A percentile compares a stretch with the other conserved stretches of the same genome.
Conservation (phyloP, 2,888 invertebrate species). For the Drosophila yooni region DNA sequence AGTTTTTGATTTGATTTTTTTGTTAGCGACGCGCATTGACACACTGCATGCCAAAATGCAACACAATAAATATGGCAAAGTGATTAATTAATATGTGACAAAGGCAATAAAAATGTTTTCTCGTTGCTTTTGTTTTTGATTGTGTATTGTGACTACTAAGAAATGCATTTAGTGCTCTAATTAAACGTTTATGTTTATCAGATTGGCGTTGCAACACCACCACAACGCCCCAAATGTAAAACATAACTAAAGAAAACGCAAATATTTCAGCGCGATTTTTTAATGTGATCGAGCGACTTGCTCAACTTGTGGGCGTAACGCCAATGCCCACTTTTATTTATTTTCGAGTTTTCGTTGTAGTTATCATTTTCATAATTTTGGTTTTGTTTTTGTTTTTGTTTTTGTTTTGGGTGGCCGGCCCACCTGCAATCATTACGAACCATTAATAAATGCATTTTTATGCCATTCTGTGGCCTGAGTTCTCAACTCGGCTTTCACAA, state of each 20-base stretch:
- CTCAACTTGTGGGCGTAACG: constrained; percentile 68
- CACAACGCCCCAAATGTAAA: constrained; percentile 40
- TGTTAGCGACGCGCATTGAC: constrained; percentile 39
- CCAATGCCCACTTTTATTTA: constrained; percentile 39
- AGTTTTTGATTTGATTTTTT: constrained; percentile 54
- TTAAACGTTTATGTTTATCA: constrained; percentile 70
- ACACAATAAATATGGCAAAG: constrained; percentile 46
- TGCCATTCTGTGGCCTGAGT: constrained; percentile 53
- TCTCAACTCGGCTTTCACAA: constrained; percentile 65
- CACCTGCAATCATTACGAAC: constrained; percentile 70
- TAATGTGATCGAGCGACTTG: constrained; percentile 45
- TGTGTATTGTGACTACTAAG: constrained; percentile 12
- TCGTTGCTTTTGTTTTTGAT: background rate
- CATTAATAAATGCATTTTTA: constrained; percentile 72
- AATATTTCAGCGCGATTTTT: constrained; percentile 58
- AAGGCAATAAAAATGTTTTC: constrained; percentile 37
- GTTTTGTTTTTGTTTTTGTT: background rate
- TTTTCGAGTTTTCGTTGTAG: constrained; percentile 20
- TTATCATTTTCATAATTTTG: constrained; percentile 7
- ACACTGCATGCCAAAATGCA: constrained; percentile 29
- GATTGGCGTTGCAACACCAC: constrained; percentile 65
- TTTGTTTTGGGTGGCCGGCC: constrained; percentile 54
- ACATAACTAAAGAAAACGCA: constrained; percentile 22
- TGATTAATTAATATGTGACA: constrained; percentile 66
- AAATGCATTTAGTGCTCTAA: constrained; percentile 65